These are phyloP conservation scores for Cyanoderma ruficeps DNA, from an alignment of 2,113 vertebrate species.

Conservation along the genomic window DNA sequence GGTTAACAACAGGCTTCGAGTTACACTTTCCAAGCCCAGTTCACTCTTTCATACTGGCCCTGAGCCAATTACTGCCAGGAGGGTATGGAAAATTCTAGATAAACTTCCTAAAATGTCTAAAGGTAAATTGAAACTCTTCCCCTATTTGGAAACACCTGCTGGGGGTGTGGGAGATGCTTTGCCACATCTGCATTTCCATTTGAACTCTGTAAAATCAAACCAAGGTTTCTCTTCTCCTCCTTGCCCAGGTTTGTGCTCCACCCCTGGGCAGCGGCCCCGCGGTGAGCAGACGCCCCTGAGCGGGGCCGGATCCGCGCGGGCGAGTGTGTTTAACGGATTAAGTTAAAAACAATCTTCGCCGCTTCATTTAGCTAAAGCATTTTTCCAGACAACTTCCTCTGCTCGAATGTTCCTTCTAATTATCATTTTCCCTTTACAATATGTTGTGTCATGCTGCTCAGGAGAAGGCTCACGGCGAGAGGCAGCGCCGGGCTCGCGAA, in stretches of 20 bases:
- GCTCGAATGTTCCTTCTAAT: slow-evolving; percentile 75
- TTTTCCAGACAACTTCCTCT: slow-evolving; percentile 77
- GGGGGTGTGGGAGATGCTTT: too few relatives aligned
- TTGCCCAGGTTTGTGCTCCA: not conserved
- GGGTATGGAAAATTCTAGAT: too few relatives aligned
- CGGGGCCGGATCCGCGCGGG: not conserved
- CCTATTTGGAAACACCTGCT: too few relatives aligned
- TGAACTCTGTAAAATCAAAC: not conserved
- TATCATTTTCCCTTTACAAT: slow-evolving; percentile 77
- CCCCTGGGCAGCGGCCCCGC: not conserved
- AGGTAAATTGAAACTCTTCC: too few relatives aligned
- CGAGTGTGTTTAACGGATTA: slow-evolving; percentile 67
- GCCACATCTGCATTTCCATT: not conserved
- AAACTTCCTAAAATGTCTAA: too few relatives aligned
- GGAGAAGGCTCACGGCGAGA: slow-evolving; percentile 63
- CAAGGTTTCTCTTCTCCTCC: not conserved
- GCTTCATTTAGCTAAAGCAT: slow-evolving; percentile 75
- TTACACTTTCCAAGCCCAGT: too few relatives aligned
- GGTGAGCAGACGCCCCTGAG: not conserved
- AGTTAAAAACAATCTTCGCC: slow-evolving; percentile 66
- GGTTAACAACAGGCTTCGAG: too few relatives aligned
- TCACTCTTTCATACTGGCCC: too few relatives aligned
- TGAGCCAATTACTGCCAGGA: too few relatives aligned
- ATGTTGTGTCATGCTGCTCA: slow-evolving; percentile 68
- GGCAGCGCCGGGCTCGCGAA: slow-evolving; percentile 33